Evolutionary conservation across 2,113 vertebrate species (phyloP).

Genomic region (Bucco capensis): DNA sequence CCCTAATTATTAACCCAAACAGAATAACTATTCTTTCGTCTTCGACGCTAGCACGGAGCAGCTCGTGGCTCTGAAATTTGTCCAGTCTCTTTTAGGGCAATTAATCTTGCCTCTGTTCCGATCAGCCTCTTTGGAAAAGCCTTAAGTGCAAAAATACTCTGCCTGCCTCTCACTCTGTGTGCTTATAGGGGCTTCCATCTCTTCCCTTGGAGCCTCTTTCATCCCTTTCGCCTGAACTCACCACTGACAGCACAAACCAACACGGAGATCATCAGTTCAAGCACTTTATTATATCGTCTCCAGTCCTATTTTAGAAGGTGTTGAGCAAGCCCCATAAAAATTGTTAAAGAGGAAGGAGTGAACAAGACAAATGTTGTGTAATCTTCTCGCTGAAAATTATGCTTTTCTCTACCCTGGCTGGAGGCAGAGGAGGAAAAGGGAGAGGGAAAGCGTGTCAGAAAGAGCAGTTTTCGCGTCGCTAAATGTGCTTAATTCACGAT

Average conservation of each 20-base stretch:
- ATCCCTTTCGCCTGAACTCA: slow-evolving; percentile 40
- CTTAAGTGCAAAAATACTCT: slow-evolving; percentile 23
- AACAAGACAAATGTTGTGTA: slow-evolving; percentile 53
- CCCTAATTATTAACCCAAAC: slow-evolving; percentile 56
- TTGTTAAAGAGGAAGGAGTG: slow-evolving; percentile 57
- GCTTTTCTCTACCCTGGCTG: slow-evolving; percentile 19
- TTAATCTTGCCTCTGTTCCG: background rate
- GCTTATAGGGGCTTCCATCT: slow-evolving; percentile 36
- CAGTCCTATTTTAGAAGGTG: slow-evolving; percentile 46
- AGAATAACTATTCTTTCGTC: slow-evolving; percentile 55
- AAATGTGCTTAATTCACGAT: slow-evolving; percentile 24
- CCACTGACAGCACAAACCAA: slow-evolving; percentile 51
- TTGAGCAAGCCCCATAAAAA: slow-evolving; percentile 63
- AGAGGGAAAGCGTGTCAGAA: slow-evolving; percentile 25
- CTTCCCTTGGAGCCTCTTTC: slow-evolving; percentile 12
- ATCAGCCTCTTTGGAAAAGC: slow-evolving; percentile 38
- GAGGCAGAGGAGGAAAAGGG: slow-evolving; percentile 15
- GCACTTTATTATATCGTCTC: slow-evolving; percentile 46
- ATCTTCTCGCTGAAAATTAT: slow-evolving; percentile 15
- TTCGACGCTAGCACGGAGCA: background rate
- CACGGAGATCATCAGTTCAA: slow-evolving; percentile 29
- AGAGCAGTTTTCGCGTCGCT: background rate
- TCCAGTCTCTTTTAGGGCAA: slow-evolving; percentile 35
- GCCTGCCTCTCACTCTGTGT: background rate
- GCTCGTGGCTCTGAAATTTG: slow-evolving; percentile 33